Evolutionary conservation across 1,140 invertebrate genomes (phyloP), one percentile per base, ranked within the genome.

Genomic region (Aporrectodea caliginosa): DNA sequence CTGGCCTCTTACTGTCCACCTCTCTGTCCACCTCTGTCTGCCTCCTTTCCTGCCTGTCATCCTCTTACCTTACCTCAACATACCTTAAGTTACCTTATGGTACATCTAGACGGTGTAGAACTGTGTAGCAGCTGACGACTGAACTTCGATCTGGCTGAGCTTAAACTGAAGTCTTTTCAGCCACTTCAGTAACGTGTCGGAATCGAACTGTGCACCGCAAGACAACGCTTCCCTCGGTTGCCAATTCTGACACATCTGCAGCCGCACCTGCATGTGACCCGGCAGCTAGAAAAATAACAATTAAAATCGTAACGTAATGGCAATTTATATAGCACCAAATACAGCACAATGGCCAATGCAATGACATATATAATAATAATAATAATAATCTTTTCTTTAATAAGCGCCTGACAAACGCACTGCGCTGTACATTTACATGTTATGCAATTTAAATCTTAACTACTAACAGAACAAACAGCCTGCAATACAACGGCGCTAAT

Each of bases 91-190:
- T n/a, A n/a, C 43, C 43, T 6, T 6, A 58, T 22, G 43, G 22
- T 6, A 58, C 43, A 12, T 22, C 22, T 91, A 95, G 83, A 95
- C 91, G 69, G 92, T 92, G 87, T 94, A 95, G 86, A 95, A 95
- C 85, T 94, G 94, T 12, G 93, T 94, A 16, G 93, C 93, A 80
- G 94, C 94, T 0, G 96, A 96, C 1, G 96, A 97, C 87, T 99
- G 97, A 79, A 98, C 88, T 90, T 99, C 97, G 79, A 98, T 95
- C 90, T 98, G 96, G 0, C 95, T 95, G 92, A 99, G 97, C 90
- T 98, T 98, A 85, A 98, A 98, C 86, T 98, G 94, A 75, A 98
- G 90, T 79, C 95, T 90, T 87, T 97, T 94, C 27, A 99, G 88
- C 93, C 96, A 98, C 81, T 93, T 92, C 0, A 96, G 87, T 16